Evolutionary conservation across 37 sponge, comb jelly and placozoan genomes (phyloP), one percentile per base, ranked within the genome.

Genomic region (Halisarca cf. caerulea): DNA sequence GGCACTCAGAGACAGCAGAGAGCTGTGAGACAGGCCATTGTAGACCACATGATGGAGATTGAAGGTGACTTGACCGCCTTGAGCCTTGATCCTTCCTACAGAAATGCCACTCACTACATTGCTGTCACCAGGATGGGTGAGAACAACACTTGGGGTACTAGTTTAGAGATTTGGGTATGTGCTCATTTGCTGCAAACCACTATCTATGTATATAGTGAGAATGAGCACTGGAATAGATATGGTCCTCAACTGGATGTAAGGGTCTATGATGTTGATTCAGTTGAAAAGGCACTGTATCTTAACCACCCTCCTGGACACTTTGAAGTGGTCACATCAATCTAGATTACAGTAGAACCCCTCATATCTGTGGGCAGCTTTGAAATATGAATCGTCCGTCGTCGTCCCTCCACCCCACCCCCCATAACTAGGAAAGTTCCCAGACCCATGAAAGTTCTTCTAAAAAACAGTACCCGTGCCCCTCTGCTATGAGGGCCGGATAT

Each of bases 181-280:
- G 59, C 60, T 2, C 81, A 80, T 28, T 80, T 80, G 38, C 34
- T 80, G 81, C 81, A 80, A 36, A 69, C 71, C 3, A 69, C 18
- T 28, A 34, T 69, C 3, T 69, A 36, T 4, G 3, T 36, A 69
- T 69, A 32, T 69, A 28, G 33, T 11, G 33, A 20, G 32, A 32
- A n/a, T 18, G 37, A 4, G 2, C 2, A 28, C 37, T 69, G 71
- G 71, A 2, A 21, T 2, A 3, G 25, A 28, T 69, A 32, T 34
- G 33, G 32, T 28, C 71, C 71, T 20, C 71, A 69, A 21, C 5
- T 28, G 3, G 5, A 36, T 15, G 25, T 2, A 20, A 32, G 20
- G 20, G 7, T 2, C 2, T 20, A 20, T 55, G 57, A 20, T 20
- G 57, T 20, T 55, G 17, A 55, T 55, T 55, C 17, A 20, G 17